A percentile compares a stretch with the other conserved stretches of the same genome.
Conservation (phyloP, 2,888 invertebrate genomes). For the Tanypteryx hageni region DNA sequence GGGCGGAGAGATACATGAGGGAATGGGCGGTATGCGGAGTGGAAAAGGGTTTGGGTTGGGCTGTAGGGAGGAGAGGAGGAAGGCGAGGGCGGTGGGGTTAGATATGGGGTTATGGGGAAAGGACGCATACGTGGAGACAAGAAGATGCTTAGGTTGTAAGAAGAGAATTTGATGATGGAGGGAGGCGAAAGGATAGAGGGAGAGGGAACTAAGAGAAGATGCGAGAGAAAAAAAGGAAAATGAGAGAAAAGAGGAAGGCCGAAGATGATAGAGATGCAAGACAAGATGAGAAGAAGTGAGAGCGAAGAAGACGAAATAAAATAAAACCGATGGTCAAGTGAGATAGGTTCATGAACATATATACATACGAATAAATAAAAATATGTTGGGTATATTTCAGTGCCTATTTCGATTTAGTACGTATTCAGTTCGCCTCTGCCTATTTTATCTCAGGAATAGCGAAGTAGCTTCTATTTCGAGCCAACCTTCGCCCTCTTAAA, state of each 20-base stretch:
- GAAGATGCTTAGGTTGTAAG: conserved; percentile 18
- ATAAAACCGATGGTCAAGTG: no score
- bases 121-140: background rate
- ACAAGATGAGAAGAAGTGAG: no score
- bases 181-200: background rate
- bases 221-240: background rate
- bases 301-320: no score
- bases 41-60: background rate
- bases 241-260: background rate
- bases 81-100: background rate
- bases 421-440: no score
- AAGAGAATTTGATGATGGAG: background rate
- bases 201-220: background rate
- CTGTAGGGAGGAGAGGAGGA: background rate
- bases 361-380: no score
- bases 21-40: background rate
- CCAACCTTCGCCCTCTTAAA: no score
- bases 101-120: background rate
- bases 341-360: no score
- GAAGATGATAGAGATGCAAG: no score
- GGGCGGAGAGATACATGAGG: background rate
- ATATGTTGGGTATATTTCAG: no score
- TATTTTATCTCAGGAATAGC: no score
- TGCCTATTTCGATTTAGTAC: no score
- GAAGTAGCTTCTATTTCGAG: no score